Evolutionary conservation across 2,888 invertebrate genomes (phyloP), one percentile per base, ranked within the genome.

Genomic region (Hybos culiciformis): DNA sequence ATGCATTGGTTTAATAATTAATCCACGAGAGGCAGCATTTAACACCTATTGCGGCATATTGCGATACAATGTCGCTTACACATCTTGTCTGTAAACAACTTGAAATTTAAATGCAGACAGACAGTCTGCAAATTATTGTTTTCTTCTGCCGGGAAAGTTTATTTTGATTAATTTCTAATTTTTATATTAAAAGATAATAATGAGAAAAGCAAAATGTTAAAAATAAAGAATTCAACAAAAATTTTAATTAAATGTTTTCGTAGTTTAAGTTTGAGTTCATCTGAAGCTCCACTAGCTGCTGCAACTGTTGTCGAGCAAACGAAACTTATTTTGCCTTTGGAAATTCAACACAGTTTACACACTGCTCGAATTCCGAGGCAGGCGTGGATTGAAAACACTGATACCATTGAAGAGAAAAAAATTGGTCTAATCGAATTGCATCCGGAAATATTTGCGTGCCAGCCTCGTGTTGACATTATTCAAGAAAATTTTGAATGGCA

Each of bases 401-500:
- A 87, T 58, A 76, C 81, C 0, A 65, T 81, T 15, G 74, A 80
- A 49, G 83, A 83, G 55, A 74, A 78, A 47, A 85, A 85, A 62
- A 58, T 90, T n/a, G 91, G 87, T 0, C 62, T 96, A 2, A 69
- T 94, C 24, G 83, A 87, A 59, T 68, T 98, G 31, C 94, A 98
- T 69, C 94, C 97, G 0, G 76, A 79, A 48, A 70, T 96, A 8
- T 96, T 86, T 65, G 90, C 80, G 1, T 70, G 75, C 0, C 74
- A 77, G 53, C 94, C 94, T 1, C 73, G 93, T 41, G 73, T 92
- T 29, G 94, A 96, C 62, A 66, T 93, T 11, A 78, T 97, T 41
- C 81, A 85, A 50, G 73, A 78, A 50, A 97, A 97, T 70, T 68
- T 90, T 19, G 66, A 69, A 40, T 96, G 96, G 94, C 94, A 96